phyloP scores from a whole-genome alignment of 2,888 invertebrate genomes.

The Cybosia mesomella region DNA sequence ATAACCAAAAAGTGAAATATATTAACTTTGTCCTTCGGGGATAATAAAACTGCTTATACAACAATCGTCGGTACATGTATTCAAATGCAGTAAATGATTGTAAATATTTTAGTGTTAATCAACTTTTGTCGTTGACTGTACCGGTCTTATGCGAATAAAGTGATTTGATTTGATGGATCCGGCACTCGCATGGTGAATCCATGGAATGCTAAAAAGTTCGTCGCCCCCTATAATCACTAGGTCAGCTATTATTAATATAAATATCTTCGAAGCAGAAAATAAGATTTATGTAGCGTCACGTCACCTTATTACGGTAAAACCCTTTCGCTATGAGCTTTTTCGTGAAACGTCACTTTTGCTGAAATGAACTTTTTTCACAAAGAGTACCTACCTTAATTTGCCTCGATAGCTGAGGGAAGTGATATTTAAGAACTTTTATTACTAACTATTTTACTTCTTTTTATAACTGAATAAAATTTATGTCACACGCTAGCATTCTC shows the following conservation, averaged over 20 bases:
- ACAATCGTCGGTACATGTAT: too few species aligned
- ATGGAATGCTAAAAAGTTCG: too few species aligned
- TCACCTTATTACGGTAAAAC: conserved; percentile 6
- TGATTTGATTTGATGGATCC: too few species aligned
- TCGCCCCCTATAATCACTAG: neutral
- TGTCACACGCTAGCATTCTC: too few species aligned
- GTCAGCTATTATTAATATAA: neutral
- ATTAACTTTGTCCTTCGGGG: too few species aligned
- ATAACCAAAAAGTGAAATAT: too few species aligned
- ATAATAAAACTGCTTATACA: too few species aligned
- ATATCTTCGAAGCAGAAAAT: neutral
- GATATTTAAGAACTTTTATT: neutral
- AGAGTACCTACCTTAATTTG: conserved; percentile 2
- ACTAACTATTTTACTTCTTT: neutral
- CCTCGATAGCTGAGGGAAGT: neutral
- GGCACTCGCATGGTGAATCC: too few species aligned
- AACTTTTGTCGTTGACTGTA: too few species aligned
- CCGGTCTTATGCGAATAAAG: too few species aligned
- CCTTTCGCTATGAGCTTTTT: neutral
- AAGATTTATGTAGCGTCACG: neutral
- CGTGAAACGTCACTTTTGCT: neutral
- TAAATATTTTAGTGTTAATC: too few species aligned
- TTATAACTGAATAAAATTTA: neutral
- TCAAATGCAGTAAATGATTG: too few species aligned
- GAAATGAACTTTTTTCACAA: neutral